Base-by-base conservation (phyloP, 2,113 vertebrate species). In the Cyrtonyx montezumae region DNA sequence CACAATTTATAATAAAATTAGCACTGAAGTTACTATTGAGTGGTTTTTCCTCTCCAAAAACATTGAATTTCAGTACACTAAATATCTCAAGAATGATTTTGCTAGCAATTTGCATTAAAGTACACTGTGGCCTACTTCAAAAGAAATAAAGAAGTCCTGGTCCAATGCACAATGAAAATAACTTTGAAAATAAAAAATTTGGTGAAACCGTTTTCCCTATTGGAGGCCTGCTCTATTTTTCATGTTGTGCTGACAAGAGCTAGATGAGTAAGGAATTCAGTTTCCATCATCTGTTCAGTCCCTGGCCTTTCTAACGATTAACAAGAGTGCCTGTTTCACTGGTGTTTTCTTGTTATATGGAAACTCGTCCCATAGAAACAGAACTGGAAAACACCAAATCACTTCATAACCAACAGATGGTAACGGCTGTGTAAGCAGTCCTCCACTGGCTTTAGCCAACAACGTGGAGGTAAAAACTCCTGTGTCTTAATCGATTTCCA, bases 221-320 rank as follows among this genome's bases (percentile, higher is more conserved):
- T 71, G 13, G 9, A 71, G 81, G 61, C n/a, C 87, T 94, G 91
- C 59, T 94, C 87, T 94, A 61, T 92, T 94, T 94, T 94, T 92
- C 93, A 85, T 0, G 0, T 42, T n/a, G 89, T 9, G 84, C 83
- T 94, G 95, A 95, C 91, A 92, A 90, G 82, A 85, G 36, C 79
- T 83, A 92, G 79, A 94, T 84, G 91, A 95, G 89, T 85, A 89
- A 93, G 76, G 94, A 87, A 86, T 88, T 82, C 76, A 15, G 61
- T 91, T 91, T 94, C 91, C 85, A 84, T 92, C 76, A 48, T 86
- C 84, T 91, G 56, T 88, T 93, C 91, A 88, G 26, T 85, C 76
- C 55, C 84, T 67, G 46, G 73, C 65, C 67, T 42, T 56, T 87
- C 40, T 68, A 75, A 90, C 0, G 3, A 90, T 91, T 78, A 94